Percentiles rank a stretch among this genome's conserved stretches.
Conservation (phyloP, 1,140 invertebrate genomes). For the Muscidifurax raptorellus region DNA sequence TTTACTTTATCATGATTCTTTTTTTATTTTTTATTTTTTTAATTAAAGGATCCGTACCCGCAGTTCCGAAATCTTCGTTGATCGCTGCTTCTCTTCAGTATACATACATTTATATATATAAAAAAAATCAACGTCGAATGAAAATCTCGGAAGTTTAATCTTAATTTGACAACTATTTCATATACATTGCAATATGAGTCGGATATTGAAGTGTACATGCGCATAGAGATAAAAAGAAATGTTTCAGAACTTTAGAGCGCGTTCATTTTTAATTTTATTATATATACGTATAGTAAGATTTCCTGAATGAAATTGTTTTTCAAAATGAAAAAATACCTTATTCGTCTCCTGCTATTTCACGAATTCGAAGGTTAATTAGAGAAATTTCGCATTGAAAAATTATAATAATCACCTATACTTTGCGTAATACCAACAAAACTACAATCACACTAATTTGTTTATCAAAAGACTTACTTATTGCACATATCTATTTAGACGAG, state of each 20-base stretch:
- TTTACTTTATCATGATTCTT: conserved; percentile 6
- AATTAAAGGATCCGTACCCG: conserved; percentile 38
- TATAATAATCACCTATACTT: too few relatives aligned
- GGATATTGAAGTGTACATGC: conserved; percentile 34
- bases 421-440: too few relatives aligned
- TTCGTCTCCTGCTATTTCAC: too few relatives aligned
- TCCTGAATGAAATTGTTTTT: too few relatives aligned
- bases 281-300: too few relatives aligned
- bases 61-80: conserved; percentile 45
- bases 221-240: conserved; percentile 17
- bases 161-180: conserved; percentile 32
- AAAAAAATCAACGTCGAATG: conserved; percentile 41
- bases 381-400: too few relatives aligned
- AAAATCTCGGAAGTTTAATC: conserved; percentile 45
- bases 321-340: too few relatives aligned
- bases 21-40: conserved; percentile 27
- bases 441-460: too few relatives aligned
- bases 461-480: too few relatives aligned
- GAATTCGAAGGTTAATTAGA: too few relatives aligned
- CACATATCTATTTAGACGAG: too few relatives aligned
- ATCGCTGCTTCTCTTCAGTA: conserved; percentile 25
- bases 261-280: neutral
- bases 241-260: neutral
- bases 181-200: conserved; percentile 24
- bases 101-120: conserved; percentile 31